Evolutionary conservation across 2,888 invertebrate species (phyloP).

Genomic region (Neocrepidodera transversa): DNA sequence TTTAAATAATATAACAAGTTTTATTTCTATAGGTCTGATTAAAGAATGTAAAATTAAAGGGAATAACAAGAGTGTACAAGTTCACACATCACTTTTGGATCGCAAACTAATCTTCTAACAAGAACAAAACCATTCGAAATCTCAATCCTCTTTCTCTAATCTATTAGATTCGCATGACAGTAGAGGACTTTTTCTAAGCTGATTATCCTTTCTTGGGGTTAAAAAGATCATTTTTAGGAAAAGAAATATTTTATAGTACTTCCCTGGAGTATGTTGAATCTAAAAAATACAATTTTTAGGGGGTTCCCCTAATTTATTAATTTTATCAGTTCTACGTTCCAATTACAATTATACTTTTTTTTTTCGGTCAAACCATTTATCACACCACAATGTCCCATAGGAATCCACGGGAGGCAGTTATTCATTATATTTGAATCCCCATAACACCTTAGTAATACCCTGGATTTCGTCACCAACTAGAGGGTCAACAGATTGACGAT

Average conservation of each 20-base stretch:
- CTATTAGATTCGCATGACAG: slow-evolving; percentile 34
- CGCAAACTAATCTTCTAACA: slow-evolving; percentile 60
- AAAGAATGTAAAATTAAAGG: no score
- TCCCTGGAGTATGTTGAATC: no score
- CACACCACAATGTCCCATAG: slow-evolving; percentile 20
- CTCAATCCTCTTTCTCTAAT: slow-evolving; percentile 41
- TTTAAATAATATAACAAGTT: no score
- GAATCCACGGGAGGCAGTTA: slow-evolving; percentile 33
- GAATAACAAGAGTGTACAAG: slow-evolving; percentile 57
- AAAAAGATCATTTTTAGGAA: no score
- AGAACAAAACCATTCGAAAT: slow-evolving; percentile 59
- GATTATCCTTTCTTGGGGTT: background rate
- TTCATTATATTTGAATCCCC: slow-evolving; percentile 44
- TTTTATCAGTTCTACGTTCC: slow-evolving; percentile 20
- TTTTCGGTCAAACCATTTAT: slow-evolving; percentile 21
- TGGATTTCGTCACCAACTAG: slow-evolving; percentile 30
- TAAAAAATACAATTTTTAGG: no score
- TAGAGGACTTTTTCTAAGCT: background rate
- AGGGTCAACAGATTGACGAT: slow-evolving; percentile 40
- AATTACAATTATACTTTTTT: slow-evolving; percentile 20
- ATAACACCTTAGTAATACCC: slow-evolving; percentile 34
- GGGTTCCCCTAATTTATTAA: slow-evolving; percentile 9
- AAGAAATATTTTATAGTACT: no score
- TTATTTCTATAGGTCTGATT: no score
- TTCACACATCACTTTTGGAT: slow-evolving; percentile 60